phyloP scores from a whole-genome alignment of 2,113 vertebrate genomes.

The Cercopithecus mona region DNA sequence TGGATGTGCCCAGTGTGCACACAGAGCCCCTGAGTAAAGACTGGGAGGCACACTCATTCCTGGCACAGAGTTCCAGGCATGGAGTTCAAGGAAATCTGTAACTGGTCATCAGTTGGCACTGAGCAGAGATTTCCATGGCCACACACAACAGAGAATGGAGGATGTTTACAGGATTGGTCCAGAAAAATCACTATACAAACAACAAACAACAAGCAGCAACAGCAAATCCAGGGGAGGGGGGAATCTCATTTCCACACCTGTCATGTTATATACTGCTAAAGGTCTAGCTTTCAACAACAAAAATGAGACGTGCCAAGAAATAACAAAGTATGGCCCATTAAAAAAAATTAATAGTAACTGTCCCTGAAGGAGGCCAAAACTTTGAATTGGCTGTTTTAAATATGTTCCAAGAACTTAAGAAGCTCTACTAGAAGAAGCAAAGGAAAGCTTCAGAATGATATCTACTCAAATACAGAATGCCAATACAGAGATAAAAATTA shows the following conservation, averaged over 20 bases:
- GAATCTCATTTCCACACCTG: background rate
- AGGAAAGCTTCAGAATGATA: background rate
- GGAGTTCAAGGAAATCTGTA: background rate
- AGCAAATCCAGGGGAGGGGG: background rate
- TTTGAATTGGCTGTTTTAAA: background rate
- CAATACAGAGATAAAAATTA: background rate
- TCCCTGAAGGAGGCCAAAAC: background rate
- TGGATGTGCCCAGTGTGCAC: accelerated
- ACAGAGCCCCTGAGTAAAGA: background rate
- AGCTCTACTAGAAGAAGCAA: background rate
- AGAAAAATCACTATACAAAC: background rate
- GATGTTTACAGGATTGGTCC: background rate
- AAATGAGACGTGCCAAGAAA: background rate
- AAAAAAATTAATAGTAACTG: background rate
- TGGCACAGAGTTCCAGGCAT: background rate
- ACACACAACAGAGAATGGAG: background rate
- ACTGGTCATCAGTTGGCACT: background rate
- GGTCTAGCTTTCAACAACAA: background rate
- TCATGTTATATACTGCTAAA: background rate
- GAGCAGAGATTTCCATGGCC: background rate
- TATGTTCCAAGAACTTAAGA: background rate
- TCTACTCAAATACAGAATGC: background rate
- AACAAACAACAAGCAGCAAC: background rate
- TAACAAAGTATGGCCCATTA: background rate
- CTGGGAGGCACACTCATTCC: background rate